Evolutionary conservation across 2,888 invertebrate species (phyloP).

Genomic region (Patella ulyssiponensis): DNA sequence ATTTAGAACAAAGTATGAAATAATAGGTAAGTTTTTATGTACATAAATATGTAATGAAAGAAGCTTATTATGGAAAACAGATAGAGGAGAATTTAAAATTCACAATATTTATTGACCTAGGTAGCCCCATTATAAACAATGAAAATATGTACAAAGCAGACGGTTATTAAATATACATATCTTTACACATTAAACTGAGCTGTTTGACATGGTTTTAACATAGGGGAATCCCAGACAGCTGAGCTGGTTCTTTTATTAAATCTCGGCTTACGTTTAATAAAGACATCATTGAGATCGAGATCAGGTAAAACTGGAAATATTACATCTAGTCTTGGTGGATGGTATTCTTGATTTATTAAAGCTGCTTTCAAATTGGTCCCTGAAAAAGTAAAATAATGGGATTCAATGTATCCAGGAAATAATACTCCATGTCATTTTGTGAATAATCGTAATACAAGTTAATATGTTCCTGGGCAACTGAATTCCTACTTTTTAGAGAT

Average conservation of each 20-base stretch:
- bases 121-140: no score
- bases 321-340: constrained; percentile 64
- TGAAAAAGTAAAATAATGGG: constrained; percentile 37
- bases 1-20: no score
- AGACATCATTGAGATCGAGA: constrained; percentile 69
- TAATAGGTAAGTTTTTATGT: no score
- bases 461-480: no score
- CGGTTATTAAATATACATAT: not conserved
- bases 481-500: no score
- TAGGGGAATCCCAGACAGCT: constrained; percentile 73
- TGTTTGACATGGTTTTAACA: constrained; percentile 46
- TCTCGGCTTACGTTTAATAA: constrained; percentile 65
- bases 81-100: no score
- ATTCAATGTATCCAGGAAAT: not conserved
- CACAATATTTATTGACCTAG: no score
- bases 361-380: constrained; percentile 60
- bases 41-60: no score
- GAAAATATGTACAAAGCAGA: no score
- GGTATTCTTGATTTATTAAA: constrained; percentile 62
- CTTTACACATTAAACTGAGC: not conserved
- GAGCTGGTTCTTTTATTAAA: constrained; percentile 73
- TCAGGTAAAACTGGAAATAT: constrained; percentile 63
- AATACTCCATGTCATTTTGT: no score
- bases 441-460: no score
- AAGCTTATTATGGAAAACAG: no score